Evolutionary conservation across 2,888 invertebrate genomes (phyloP), one percentile per base, ranked within the genome.

Genomic region (Drosophila niveifrons): DNA sequence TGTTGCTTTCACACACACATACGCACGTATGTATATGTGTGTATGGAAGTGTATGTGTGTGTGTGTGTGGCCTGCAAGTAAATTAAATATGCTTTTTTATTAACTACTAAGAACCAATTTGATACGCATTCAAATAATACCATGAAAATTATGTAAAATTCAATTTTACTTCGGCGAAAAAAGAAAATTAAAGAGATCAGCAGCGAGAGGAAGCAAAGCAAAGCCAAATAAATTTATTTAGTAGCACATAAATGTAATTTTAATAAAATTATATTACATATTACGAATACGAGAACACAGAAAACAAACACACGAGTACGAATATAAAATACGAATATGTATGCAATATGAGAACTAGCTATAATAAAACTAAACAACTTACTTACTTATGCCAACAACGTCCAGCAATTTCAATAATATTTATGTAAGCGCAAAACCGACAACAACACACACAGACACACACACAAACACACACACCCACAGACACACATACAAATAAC

Each of bases 81-180:
- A 88, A 84, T 89, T 89, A 85, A 85, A 80, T 89, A 85, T 88
- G 89, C 79, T 79, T 89, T 89, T 86, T 84, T 86, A 88, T 89
- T 88, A 86, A 89, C 85, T 86, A 89, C 88, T 86, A 86, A 86
- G 85, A 89, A 85, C 89, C 85, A 86, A 86, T 87, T 85, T 84
- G 83, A 88, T 86, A 88, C 80, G 81, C 84, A 88, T 89, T 83
- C 84, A 87, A 83, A 87, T 84, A 84, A 86, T 75, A 76, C 79
- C 72, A 79, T 66, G 57, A 59, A 66, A 78, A 81, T 78, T 66
- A 83, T 88, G 89, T 84, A 80, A 84, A 84, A 88, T 88, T 80
- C 36, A 88, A 84, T 80, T 83, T 83, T 88, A 88, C 87, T 70
- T 67, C 67, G 17, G 46, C 47, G 75, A 41, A 66, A 75, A 48